Evolutionary conservation across 1,140 invertebrate species (phyloP).

Genomic region (Sitobion miscanthi): DNA sequence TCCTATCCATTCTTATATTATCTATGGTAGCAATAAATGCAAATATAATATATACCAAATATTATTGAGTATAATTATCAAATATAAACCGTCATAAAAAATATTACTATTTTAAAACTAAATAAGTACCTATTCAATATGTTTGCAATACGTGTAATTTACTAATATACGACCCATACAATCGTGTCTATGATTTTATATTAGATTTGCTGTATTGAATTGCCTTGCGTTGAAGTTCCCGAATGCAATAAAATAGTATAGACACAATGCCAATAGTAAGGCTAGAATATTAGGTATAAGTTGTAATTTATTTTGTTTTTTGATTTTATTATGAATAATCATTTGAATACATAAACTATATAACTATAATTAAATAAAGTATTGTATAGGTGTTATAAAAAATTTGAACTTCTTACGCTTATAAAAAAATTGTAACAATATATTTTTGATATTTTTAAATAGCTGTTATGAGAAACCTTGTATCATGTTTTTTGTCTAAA

Average conservation of each 20-base stretch:
- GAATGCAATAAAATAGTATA: neutral
- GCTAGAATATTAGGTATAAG: neutral
- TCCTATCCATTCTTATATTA: too few relatives aligned
- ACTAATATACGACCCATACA: neutral
- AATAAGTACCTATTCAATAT: neutral
- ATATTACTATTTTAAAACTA: neutral
- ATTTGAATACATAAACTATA: neutral
- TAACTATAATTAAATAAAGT: neutral
- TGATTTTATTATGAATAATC: neutral
- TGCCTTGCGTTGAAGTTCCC: slow-evolving; percentile 41
- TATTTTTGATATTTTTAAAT: too few relatives aligned
- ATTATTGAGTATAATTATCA: neutral
- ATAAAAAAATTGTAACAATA: neutral
- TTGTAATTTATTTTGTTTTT: neutral
- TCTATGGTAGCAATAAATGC: neutral
- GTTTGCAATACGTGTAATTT: too few relatives aligned
- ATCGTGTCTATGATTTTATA: neutral
- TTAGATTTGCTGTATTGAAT: neutral
- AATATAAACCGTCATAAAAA: neutral
- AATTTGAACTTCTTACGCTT: neutral
- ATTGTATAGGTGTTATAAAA: neutral
- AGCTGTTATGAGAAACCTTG: neutral
- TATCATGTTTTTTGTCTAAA: neutral
- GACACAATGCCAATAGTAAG: neutral
- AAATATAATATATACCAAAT: neutral